These are phyloP conservation scores for Lordiphosa fenestrarum DNA, from an alignment of 2,888 invertebrate genomes.

Conservation along the genomic window DNA sequence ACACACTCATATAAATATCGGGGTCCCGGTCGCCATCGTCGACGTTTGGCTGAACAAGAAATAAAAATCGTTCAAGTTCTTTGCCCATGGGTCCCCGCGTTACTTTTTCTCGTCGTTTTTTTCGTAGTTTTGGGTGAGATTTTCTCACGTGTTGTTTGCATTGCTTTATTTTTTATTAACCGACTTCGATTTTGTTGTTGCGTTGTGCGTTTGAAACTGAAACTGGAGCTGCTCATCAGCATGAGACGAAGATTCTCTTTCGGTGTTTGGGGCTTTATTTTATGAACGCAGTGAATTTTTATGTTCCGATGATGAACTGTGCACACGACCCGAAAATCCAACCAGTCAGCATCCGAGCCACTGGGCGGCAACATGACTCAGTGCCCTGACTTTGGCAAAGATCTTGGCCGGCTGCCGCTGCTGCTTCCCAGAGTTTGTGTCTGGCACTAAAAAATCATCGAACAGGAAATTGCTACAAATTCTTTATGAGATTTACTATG, in stretches of 20 bases:
- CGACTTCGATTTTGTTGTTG: slow-evolving; percentile 63
- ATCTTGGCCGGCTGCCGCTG: slow-evolving; percentile 23
- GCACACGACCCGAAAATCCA: slow-evolving; percentile 56
- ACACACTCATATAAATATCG: slow-evolving; percentile 50
- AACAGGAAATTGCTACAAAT: slow-evolving; percentile 76
- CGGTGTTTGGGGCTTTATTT: slow-evolving; percentile 19
- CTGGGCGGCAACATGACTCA: slow-evolving; percentile 66
- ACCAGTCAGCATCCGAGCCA: slow-evolving; percentile 33
- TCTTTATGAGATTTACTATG: slow-evolving; percentile 74
- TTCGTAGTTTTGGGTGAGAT: slow-evolving; percentile 62
- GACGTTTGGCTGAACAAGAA: slow-evolving; percentile 67
- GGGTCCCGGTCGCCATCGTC: slow-evolving; percentile 67
- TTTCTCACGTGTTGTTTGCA: slow-evolving; percentile 74
- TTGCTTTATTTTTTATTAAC: slow-evolving; percentile 64
- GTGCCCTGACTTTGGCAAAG: slow-evolving; percentile 38
- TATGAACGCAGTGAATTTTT: slow-evolving; percentile 75
- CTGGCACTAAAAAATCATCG: slow-evolving; percentile 55
- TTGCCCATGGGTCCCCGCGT: slow-evolving; percentile 47
- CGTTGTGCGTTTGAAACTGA: slow-evolving; percentile 57
- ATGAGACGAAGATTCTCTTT: slow-evolving; percentile 70
- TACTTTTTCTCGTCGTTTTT: slow-evolving; percentile 28
- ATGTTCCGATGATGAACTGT: slow-evolving; percentile 73
- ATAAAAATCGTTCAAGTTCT: slow-evolving; percentile 74
- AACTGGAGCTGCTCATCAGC: slow-evolving; percentile 73
- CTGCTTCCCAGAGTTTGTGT: slow-evolving; percentile 52